A percentile compares a stretch with the other conserved stretches of the same genome.
phyloP scores from a whole-genome alignment of 37 sponge, comb jelly and placozoan species.

The Chondrosia reniformis region DNA sequence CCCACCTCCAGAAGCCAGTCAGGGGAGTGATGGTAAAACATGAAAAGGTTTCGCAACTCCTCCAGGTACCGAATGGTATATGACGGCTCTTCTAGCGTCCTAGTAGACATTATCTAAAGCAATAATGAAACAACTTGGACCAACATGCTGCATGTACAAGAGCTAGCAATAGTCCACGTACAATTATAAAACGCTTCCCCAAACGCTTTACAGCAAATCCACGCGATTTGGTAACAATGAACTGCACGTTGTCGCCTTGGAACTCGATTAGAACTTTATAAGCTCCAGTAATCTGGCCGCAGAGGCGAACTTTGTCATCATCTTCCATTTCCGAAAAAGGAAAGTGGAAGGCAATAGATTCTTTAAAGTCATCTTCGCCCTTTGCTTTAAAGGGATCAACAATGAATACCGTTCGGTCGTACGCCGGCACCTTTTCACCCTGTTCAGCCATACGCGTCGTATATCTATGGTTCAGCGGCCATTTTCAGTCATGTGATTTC shows the following conservation, averaged over 20 bases:
- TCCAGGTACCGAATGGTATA: background rate
- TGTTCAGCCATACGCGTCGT: too few relatives aligned
- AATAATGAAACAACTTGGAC: background rate
- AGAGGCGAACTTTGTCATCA: background rate
- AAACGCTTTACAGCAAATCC: background rate
- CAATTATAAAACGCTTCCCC: background rate
- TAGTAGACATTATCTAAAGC: background rate
- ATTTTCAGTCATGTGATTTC: too few relatives aligned
- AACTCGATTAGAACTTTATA: conserved; percentile 3
- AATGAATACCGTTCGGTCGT: conserved; percentile 2
- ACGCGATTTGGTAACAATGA: background rate
- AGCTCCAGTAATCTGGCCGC: conserved; percentile 8
- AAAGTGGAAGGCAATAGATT: conserved; percentile 1
- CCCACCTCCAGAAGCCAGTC: background rate
- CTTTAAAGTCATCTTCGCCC: conserved; percentile 13
- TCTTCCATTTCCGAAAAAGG: background rate
- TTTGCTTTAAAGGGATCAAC: conserved; percentile 10
- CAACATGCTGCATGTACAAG: background rate
- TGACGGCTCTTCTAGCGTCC: background rate
- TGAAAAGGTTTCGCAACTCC: background rate
- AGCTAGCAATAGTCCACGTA: background rate
- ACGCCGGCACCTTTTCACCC: background rate
- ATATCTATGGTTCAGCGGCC: too few relatives aligned
- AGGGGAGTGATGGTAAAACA: conserved; percentile 15
- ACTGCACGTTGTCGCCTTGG: background rate